Conservation (phyloP, 2,113 vertebrate genomes). For the Prolemur simus region DNA sequence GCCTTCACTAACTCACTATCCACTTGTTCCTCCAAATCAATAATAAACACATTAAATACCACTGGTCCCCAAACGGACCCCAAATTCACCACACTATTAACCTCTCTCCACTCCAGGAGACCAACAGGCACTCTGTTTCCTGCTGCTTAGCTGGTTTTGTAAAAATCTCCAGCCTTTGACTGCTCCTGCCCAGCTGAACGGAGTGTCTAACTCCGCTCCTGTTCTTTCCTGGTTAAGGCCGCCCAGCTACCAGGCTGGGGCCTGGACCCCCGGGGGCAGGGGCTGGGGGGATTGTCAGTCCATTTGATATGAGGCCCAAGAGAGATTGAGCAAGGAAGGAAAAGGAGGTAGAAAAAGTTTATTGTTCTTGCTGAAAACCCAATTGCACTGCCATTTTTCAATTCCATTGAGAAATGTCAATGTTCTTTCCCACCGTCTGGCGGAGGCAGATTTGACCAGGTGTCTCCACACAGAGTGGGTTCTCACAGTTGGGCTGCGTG, state of each 20-base stretch:
- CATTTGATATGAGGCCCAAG: background rate
- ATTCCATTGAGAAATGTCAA: conserved; percentile 71
- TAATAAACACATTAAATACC: conserved; percentile 71
- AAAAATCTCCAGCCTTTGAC: background rate
- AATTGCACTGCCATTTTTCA: conserved; percentile 29
- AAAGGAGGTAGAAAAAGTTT: background rate
- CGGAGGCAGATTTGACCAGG: conserved; percentile 66
- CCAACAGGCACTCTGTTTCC: background rate
- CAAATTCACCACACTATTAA: conserved; percentile 67
- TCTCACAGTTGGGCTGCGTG: conserved; percentile 69
- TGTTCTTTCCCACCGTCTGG: conserved; percentile 62
- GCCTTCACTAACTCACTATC: conserved; percentile 62
- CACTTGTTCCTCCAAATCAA: conserved; percentile 61
- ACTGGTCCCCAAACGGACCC: conserved; percentile 62
- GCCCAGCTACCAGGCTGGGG: rapidly evolving
- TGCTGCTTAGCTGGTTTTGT: background rate
- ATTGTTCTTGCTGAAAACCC: conserved; percentile 27
- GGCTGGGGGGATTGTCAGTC: background rate
- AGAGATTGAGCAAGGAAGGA: background rate
- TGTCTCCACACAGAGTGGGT: conserved; percentile 67
- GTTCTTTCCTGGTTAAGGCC: rapidly evolving
- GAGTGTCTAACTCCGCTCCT: rapidly evolving
- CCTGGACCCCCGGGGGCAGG: background rate
- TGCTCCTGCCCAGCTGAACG: conserved; percentile 1
- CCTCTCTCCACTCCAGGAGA: conserved; percentile 49